A percentile compares a stretch with the other conserved stretches of the same genome.
These are phyloP conservation scores for Leptopilina clavipes DNA, from an alignment of 1,140 invertebrate genomes.

Conservation along the genomic window DNA sequence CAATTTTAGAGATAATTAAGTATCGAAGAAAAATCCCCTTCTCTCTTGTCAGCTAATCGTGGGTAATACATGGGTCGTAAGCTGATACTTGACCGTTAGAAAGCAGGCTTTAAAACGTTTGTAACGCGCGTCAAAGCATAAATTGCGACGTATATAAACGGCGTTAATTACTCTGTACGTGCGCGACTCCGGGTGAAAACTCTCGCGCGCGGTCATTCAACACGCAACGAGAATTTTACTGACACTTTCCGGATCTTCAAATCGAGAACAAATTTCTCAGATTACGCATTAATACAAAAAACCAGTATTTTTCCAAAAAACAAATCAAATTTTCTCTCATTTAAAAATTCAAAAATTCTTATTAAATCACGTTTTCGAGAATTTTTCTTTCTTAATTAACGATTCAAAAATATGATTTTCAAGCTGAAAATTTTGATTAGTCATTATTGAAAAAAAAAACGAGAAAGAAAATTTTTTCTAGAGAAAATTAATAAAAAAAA, in stretches of 20 bases:
- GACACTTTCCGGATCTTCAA: slow-evolving; percentile 44
- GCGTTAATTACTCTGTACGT: slow-evolving; percentile 63
- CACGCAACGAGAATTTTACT: slow-evolving; percentile 52
- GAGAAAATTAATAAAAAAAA: too few relatives aligned
- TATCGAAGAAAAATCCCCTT: slow-evolving; percentile 11
- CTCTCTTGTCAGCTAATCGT: slow-evolving; percentile 52
- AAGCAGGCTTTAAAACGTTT: slow-evolving; percentile 57
- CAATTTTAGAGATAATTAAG: too few relatives aligned
- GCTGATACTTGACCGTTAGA: slow-evolving; percentile 57
- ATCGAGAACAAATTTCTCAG: slow-evolving; percentile 53
- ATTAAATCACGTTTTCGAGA: too few relatives aligned
- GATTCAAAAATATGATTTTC: too few relatives aligned
- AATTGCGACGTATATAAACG: slow-evolving; percentile 61
- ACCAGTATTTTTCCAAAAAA: not conserved
- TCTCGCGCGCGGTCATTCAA: slow-evolving; percentile 42
- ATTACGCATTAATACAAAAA: slow-evolving; percentile 48
- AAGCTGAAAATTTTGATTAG: too few relatives aligned
- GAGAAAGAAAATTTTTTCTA: too few relatives aligned
- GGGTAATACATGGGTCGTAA: slow-evolving; percentile 57
- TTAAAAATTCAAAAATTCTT: too few relatives aligned
- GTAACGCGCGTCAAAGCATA: slow-evolving; percentile 60
- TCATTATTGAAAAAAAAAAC: too few relatives aligned
- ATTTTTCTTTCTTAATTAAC: too few relatives aligned
- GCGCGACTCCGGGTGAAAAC: slow-evolving; percentile 52
- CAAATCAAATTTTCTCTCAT: not conserved